phyloP scores from a whole-genome alignment of 2,888 invertebrate genomes.

The Hypercompe scribonia region DNA sequence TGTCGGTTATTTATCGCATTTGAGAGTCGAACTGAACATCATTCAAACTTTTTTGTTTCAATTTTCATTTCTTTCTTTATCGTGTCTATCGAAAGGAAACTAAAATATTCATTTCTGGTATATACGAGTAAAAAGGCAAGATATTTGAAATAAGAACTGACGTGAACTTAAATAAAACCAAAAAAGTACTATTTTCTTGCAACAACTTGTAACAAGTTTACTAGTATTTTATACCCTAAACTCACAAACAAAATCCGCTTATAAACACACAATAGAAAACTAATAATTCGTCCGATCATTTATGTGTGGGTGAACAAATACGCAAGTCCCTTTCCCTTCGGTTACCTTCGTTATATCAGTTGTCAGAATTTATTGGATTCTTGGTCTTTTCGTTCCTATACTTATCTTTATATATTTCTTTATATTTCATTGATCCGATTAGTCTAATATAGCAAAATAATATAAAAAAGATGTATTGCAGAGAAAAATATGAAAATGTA shows the following conservation, averaged over 20 bases:
- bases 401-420: not conserved
- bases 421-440: not conserved
- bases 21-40: not conserved
- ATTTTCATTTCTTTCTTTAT: too few relatives aligned
- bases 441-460: not conserved
- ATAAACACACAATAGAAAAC: constrained; percentile 16
- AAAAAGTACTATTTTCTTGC: not conserved
- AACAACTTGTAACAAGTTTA: not conserved
- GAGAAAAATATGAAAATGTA: too few relatives aligned
- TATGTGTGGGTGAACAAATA: constrained; percentile 11
- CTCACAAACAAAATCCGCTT: constrained; percentile 1
- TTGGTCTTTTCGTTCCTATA: not conserved
- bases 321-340: not conserved
- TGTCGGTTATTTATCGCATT: not conserved
- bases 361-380: constrained; percentile 8
- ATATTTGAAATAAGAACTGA: too few relatives aligned
- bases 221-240: not conserved
- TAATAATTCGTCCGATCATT: constrained; percentile 13
- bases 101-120: too few relatives aligned
- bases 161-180: not conserved
- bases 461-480: not conserved
- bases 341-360: constrained; percentile 11
- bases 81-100: not conserved
- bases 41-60: not conserved
- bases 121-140: too few relatives aligned